Conservation (phyloP, 2,888 invertebrate genomes). For the Didymodactylos carnosus region DNA sequence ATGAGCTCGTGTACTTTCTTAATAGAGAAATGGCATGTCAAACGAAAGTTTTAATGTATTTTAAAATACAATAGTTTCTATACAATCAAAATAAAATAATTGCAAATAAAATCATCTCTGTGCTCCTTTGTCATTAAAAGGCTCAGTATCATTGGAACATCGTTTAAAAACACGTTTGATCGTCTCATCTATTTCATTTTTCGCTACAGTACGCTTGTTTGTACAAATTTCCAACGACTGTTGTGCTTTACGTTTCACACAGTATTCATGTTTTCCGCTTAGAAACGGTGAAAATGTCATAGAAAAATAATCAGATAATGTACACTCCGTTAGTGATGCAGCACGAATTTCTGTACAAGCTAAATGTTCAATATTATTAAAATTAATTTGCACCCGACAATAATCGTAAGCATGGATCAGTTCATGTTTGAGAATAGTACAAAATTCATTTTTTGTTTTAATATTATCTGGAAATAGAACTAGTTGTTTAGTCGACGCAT, state of each 20-base stretch:
- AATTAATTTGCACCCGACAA: slow-evolving; percentile 67
- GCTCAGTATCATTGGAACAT: slow-evolving; percentile 78
- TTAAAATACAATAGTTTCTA: no score
- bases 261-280: slow-evolving; percentile 37
- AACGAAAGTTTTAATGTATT: no score
- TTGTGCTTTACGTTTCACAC: slow-evolving; percentile 69
- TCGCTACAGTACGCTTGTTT: slow-evolving; percentile 49
- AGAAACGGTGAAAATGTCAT: slow-evolving; percentile 31
- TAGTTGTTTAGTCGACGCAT: not conserved
- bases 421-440: slow-evolving; percentile 59
- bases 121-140: slow-evolving; percentile 45
- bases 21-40: no score
- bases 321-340: not conserved
- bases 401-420: slow-evolving; percentile 89
- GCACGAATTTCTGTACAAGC: slow-evolving; percentile 60
- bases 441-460: slow-evolving; percentile 17
- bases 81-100: no score
- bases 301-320: not conserved
- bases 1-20: no score
- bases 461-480: not conserved
- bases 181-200: slow-evolving; percentile 50
- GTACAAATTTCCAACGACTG: slow-evolving; percentile 62
- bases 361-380: slow-evolving; percentile 66
- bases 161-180: slow-evolving; percentile 69
- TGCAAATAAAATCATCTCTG: no score